These are phyloP conservation scores for Alaudala cheleensis DNA, from an alignment of 2,113 vertebrate genomes.

Conservation along the genomic window DNA sequence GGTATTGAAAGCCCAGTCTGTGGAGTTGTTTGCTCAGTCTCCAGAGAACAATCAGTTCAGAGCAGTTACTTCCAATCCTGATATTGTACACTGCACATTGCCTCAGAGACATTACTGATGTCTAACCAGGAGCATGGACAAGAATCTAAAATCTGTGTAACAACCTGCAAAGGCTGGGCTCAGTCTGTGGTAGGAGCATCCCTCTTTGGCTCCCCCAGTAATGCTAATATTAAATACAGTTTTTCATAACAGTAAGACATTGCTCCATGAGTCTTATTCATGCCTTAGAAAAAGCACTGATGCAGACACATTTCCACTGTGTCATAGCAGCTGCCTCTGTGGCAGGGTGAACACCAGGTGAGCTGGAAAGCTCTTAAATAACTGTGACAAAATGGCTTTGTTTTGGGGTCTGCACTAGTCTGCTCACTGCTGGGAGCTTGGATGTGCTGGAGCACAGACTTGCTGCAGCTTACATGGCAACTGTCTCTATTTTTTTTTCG, in stretches of 20 bases:
- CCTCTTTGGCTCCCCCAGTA: not conserved
- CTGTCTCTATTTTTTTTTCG: not conserved
- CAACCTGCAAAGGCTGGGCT: not conserved
- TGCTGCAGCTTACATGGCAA: not conserved
- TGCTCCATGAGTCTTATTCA: not conserved
- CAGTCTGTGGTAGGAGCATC: not conserved
- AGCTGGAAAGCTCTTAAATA: not conserved
- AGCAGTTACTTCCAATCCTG: not conserved
- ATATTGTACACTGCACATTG: not conserved
- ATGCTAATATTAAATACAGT: not conserved
- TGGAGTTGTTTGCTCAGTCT: conserved; percentile 40
- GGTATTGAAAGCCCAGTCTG: not conserved
- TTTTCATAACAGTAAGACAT: not conserved
- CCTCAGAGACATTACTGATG: not conserved
- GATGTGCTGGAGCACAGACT: not conserved
- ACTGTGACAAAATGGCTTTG: not conserved
- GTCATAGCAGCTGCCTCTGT: not conserved
- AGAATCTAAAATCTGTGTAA: not conserved
- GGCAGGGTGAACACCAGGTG: not conserved
- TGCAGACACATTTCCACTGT: not conserved
- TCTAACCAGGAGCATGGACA: not conserved
- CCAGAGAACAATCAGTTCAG: conserved; percentile 29
- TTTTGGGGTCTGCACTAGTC: not conserved
- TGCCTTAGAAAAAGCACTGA: not conserved
- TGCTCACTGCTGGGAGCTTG: not conserved